Evolutionary conservation across 2,113 vertebrate species (phyloP), one percentile per base, ranked within the genome.

Genomic region (Nicator chloris): DNA sequence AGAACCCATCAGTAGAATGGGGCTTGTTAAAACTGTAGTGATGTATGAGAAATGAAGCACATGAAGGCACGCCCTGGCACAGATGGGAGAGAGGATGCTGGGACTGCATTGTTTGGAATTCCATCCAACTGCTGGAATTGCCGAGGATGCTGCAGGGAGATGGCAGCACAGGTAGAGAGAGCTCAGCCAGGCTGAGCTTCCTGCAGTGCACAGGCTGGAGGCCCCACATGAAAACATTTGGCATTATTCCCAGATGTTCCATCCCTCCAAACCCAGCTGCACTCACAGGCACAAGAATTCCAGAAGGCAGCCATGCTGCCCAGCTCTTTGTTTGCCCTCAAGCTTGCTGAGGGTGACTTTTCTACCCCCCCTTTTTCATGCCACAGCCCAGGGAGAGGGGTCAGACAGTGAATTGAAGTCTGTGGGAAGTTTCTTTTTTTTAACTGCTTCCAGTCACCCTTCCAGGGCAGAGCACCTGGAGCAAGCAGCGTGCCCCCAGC

Each of bases 161-260:
- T 8, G 16, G 35, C 51, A 49, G 60, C 0, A 0, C 6, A 4
- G 27, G 23, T 4, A 28, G 49, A 63, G 47, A 76, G 51, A 57
- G 28, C 40, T 84, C 37, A 40, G 64, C 40, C 22, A 49, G 86
- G 30, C 66, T 68, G n/a, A 90, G 64, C 40, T 24, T 76, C 73
- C 87, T 33, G 59, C 70, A 66, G 33, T 0, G 3, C 30, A 33
- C 1, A 2, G 30, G 31, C 73, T 54, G 65, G 79, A 93, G 86
- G 91, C 86, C 92, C 45, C 61, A 19, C 57, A 13, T 35, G 16
- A 39, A 80, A 87, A 63, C 61, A 51, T 56, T 93, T 92, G 92
- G 71, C 57, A 13, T 84, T 39, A 37, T 84, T 97, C 95, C 91
- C 86, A 81, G 75, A 56, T 76, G 57, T 86, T 95, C 76, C 19